These are phyloP conservation scores for Cheilosia vulpina DNA, from an alignment of 2,888 invertebrate genomes.

Conservation along the genomic window DNA sequence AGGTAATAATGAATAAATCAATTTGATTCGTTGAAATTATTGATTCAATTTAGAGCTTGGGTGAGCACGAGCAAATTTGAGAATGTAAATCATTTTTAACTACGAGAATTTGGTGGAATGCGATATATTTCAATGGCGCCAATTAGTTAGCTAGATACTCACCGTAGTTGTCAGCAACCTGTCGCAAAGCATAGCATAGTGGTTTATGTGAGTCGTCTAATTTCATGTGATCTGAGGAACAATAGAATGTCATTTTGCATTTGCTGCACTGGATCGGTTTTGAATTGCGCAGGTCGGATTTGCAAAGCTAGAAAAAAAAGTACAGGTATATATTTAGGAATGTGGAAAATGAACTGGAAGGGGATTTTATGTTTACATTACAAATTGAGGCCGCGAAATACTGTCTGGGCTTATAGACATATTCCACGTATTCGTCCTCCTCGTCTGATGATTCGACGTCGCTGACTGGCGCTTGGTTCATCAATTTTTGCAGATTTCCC, in stretches of 20 bases:
- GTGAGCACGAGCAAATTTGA: constrained; percentile 1
- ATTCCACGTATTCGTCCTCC: constrained; percentile 86
- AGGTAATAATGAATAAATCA: constrained; percentile 5
- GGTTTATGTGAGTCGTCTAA: constrained; percentile 86
- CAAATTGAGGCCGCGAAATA: constrained; percentile 87
- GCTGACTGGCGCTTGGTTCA: constrained; percentile 79
- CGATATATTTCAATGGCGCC: background rate
- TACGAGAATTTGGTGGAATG: background rate
- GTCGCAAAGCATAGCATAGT: constrained; percentile 86
- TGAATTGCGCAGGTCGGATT: constrained; percentile 78
- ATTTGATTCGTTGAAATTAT: constrained; percentile 25
- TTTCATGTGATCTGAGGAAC: constrained; percentile 86
- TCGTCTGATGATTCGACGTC: constrained; percentile 83
- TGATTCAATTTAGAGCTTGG: constrained; percentile 34
- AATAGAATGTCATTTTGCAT: constrained; percentile 88
- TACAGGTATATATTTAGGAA: constrained; percentile 77
- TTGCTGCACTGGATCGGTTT: constrained; percentile 81
- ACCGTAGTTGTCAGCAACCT: constrained; percentile 86
- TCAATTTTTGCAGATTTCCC: constrained; percentile 80
- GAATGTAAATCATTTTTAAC: constrained; percentile 21
- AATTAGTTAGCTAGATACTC: constrained; percentile 62
- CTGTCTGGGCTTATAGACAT: constrained; percentile 87
- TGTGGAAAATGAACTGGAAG: background rate
- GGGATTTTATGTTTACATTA: constrained; percentile 78
- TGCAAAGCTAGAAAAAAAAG: constrained; percentile 79